phyloP scores from a whole-genome alignment of 2,888 invertebrate species.

The Epinotia bilunana region DNA sequence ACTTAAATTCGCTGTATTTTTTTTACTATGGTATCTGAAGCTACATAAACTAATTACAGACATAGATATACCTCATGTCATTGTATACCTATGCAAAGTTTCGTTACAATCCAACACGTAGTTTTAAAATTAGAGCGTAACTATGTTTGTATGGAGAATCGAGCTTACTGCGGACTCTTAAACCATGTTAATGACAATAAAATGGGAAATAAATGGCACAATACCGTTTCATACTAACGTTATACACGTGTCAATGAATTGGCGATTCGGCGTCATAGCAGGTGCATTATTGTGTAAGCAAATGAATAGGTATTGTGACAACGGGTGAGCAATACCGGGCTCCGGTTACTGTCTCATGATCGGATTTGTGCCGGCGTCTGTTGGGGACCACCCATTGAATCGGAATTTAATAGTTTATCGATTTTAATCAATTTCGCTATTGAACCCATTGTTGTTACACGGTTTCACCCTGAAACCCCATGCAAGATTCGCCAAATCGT shows the following conservation, averaged over 20 bases:
- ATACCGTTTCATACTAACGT: neutral
- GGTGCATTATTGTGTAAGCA: conserved; percentile 41
- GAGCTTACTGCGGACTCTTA: no score
- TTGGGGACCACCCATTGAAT: neutral
- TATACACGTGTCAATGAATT: conserved; percentile 20
- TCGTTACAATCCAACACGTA: no score
- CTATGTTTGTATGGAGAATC: no score
- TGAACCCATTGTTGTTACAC: neutral
- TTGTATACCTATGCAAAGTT: no score
- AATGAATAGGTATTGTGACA: conserved; percentile 38
- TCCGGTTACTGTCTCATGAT: conserved; percentile 22
- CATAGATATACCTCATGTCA: no score
- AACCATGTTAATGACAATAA: neutral
- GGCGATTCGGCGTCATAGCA: conserved; percentile 23
- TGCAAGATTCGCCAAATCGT: neutral
- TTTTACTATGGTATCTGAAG: no score
- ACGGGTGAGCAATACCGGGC: conserved; percentile 25
- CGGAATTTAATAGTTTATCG: neutral
- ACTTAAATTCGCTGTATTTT: no score
- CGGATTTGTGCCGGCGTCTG: neutral
- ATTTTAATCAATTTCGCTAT: no score
- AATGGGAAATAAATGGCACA: neutral
- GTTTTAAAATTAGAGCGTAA: no score
- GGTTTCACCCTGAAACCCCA: neutral
- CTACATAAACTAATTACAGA: no score